A percentile compares a stretch with the other conserved stretches of the same genome.
phyloP scores from a whole-genome alignment of 2,797 vertebrate genomes.

The Myripristis murdjan region DNA sequence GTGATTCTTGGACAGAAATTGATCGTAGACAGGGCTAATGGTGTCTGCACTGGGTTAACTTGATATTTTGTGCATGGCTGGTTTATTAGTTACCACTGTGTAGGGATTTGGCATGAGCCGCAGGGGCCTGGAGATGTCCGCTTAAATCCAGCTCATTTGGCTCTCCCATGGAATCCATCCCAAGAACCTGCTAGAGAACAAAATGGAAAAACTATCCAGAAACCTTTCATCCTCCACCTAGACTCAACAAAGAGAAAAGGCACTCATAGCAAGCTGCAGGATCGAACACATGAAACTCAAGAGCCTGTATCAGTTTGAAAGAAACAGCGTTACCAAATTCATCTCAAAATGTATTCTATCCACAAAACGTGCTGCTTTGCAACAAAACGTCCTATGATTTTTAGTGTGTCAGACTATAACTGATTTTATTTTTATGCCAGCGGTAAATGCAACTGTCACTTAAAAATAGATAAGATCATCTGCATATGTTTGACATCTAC shows the following conservation, averaged over 20 bases:
- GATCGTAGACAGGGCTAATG: slow-evolving; percentile 7
- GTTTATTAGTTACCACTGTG: slow-evolving; percentile 64
- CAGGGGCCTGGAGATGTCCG: slow-evolving; percentile 47
- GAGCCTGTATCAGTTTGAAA: background rate
- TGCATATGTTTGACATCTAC: slow-evolving; percentile 8
- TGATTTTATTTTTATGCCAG: background rate
- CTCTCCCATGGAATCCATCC: slow-evolving; percentile 56
- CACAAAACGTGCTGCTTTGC: background rate
- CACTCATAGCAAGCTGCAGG: background rate
- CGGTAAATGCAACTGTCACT: background rate
- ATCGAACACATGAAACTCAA: background rate
- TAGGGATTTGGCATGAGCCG: slow-evolving; percentile 48
- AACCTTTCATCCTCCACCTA: slow-evolving; percentile 46
- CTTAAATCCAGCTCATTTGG: slow-evolving; percentile 62
- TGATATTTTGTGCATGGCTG: slow-evolving; percentile 60
- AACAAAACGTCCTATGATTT: background rate
- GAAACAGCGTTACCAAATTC: background rate
- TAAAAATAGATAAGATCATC: slow-evolving; percentile 13
- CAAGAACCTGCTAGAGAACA: slow-evolving; percentile 45
- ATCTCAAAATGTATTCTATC: background rate
- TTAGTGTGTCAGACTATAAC: background rate
- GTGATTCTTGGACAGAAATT: background rate
- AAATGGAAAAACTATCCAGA: slow-evolving; percentile 35
- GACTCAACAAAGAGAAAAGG: slow-evolving; percentile 34
- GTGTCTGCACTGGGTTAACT: slow-evolving; percentile 44